Evolutionary conservation across 2,797 vertebrate genomes (phyloP).

Genomic region (Rhynchotus rufescens): DNA sequence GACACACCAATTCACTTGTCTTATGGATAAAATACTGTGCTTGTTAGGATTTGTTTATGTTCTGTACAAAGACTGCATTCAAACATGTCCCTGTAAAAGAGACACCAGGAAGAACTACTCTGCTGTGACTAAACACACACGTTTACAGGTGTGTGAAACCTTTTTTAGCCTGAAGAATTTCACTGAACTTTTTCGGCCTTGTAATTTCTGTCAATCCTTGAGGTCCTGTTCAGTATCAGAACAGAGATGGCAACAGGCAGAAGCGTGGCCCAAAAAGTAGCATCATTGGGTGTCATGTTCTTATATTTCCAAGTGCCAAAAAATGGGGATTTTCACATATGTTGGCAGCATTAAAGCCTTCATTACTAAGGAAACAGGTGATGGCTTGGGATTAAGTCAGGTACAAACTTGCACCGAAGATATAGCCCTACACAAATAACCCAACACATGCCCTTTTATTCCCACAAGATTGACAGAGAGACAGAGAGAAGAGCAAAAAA

Average conservation of each 20-base stretch:
- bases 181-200: background rate
- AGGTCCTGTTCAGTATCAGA: background rate
- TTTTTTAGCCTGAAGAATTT: background rate
- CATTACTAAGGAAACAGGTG: background rate
- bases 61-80: background rate
- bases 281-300: background rate
- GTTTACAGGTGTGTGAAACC: background rate
- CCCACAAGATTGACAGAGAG: background rate
- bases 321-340: background rate
- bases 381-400: background rate
- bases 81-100: background rate
- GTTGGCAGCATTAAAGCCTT: background rate
- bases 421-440: fast-evolving
- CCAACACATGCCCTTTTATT: fast-evolving
- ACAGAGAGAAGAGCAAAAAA: constrained; percentile 8
- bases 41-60: background rate
- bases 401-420: background rate
- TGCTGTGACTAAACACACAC: background rate
- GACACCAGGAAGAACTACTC: background rate
- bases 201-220: background rate
- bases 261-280: background rate
- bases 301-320: background rate
- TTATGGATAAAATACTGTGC: background rate
- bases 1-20: background rate
- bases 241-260: background rate